Conservation (phyloP, 2,797 vertebrate species). For the Muraenolepis orangiensis region DNA sequence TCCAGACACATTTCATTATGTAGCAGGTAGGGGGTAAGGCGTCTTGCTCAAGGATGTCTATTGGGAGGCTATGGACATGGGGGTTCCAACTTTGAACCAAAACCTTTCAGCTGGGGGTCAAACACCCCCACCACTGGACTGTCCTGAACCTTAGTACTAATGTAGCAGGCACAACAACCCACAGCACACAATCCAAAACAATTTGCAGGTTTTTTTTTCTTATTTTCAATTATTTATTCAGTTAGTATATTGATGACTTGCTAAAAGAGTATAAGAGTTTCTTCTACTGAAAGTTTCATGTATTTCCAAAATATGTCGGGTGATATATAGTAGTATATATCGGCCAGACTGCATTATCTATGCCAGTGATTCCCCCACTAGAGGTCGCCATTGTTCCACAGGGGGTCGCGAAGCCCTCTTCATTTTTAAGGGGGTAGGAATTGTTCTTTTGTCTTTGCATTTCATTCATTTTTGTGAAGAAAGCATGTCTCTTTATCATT, state of each 20-base stretch:
- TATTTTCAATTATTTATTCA: neutral
- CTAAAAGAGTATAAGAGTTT: neutral
- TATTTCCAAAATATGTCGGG: constrained; percentile 44
- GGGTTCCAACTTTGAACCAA: neutral
- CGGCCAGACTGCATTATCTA: neutral
- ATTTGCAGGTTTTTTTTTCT: neutral
- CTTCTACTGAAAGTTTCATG: constrained; percentile 7
- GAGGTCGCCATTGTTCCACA: too few relatives aligned
- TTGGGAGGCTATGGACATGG: neutral
- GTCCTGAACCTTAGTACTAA: neutral
- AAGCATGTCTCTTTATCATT: too few relatives aligned
- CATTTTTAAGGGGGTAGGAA: too few relatives aligned
- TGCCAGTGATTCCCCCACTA: too few relatives aligned
- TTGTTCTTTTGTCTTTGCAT: too few relatives aligned
- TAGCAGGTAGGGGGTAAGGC: neutral
- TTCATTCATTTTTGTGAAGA: too few relatives aligned
- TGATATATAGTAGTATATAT: constrained; percentile 46
- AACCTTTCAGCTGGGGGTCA: neutral
- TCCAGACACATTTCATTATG: neutral
- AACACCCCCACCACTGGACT: neutral
- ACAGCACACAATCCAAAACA: neutral
- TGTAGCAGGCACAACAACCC: neutral
- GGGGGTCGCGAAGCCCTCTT: too few relatives aligned
- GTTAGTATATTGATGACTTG: neutral
- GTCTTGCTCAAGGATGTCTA: neutral